Conservation (phyloP, 2,888 invertebrate species). For the Ariolimax columbianus region DNA sequence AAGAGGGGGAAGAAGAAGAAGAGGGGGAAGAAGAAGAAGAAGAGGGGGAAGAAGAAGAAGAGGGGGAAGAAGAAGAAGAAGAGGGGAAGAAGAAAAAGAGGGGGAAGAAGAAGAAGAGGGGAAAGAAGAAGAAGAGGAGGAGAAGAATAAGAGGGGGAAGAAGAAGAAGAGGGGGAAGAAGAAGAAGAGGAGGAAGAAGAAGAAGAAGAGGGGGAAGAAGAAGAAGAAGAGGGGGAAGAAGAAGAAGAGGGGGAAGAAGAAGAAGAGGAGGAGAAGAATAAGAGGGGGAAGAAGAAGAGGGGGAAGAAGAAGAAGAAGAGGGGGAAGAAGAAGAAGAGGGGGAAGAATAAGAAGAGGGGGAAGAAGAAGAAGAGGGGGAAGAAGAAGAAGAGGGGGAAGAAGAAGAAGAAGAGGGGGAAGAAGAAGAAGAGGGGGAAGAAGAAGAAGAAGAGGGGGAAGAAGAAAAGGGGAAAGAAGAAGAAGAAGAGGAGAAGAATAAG, state of each 20-base stretch:
- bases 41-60: constrained; percentile 19
- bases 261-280: no score
- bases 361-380: not conserved
- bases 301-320: no score
- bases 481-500: no score
- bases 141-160: no score
- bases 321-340: not conserved
- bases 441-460: not conserved
- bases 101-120: not conserved
- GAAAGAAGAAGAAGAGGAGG: not conserved
- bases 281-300: no score
- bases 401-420: not conserved
- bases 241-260: no score
- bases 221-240: no score
- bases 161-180: not conserved
- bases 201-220: no score
- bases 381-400: not conserved
- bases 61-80: constrained; percentile 25
- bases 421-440: not conserved
- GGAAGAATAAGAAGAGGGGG: no score
- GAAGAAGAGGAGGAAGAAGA: no score
- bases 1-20: constrained; percentile 21
- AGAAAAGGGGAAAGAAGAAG: not conserved
- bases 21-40: constrained; percentile 1
- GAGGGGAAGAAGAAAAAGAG: constrained; percentile 1